Evolutionary conservation across 2,113 vertebrate species (phyloP).

Genomic region (Zingel zingel): DNA sequence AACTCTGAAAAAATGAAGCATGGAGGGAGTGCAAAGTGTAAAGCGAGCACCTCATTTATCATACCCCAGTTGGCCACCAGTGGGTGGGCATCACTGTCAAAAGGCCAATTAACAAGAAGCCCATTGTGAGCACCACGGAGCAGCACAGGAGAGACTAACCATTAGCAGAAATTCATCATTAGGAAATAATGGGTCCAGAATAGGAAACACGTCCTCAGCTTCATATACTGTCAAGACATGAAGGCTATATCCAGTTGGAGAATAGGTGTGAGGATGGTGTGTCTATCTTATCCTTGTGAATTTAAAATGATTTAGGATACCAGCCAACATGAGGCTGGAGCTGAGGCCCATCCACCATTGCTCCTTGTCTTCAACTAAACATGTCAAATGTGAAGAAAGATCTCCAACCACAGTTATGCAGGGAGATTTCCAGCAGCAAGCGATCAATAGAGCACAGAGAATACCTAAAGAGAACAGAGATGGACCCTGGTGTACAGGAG

Average conservation of each 20-base stretch:
- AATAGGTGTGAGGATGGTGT: not conserved
- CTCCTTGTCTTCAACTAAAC: constrained; percentile 40
- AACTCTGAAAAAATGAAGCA: constrained; percentile 66
- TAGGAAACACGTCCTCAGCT: constrained; percentile 58
- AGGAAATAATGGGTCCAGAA: constrained; percentile 72
- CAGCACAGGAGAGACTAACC: constrained; percentile 61
- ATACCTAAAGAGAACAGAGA: constrained; percentile 49
- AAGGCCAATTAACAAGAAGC: constrained; percentile 81
- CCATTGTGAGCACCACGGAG: constrained; percentile 67
- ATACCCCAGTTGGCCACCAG: constrained; percentile 74
- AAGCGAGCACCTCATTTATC: constrained; percentile 78
- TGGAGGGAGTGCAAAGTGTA: constrained; percentile 50
- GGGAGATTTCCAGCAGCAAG: constrained; percentile 34
- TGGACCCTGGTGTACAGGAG: constrained; percentile 29
- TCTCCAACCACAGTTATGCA: constrained; percentile 27
- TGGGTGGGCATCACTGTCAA: constrained; percentile 81
- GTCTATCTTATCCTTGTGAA: not conserved
- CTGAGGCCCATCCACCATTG: constrained; percentile 22
- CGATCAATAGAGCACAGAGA: constrained; percentile 60
- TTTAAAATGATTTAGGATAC: not conserved
- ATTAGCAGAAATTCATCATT: constrained; percentile 76
- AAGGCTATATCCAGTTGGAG: constrained; percentile 45
- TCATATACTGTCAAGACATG: constrained; percentile 25
- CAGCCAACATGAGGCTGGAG: constrained; percentile 10
- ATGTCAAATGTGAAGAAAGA: constrained; percentile 46